These are phyloP conservation scores for Rhagoletis pomonella DNA, from an alignment of 1,140 invertebrate genomes.

Conservation along the genomic window DNA sequence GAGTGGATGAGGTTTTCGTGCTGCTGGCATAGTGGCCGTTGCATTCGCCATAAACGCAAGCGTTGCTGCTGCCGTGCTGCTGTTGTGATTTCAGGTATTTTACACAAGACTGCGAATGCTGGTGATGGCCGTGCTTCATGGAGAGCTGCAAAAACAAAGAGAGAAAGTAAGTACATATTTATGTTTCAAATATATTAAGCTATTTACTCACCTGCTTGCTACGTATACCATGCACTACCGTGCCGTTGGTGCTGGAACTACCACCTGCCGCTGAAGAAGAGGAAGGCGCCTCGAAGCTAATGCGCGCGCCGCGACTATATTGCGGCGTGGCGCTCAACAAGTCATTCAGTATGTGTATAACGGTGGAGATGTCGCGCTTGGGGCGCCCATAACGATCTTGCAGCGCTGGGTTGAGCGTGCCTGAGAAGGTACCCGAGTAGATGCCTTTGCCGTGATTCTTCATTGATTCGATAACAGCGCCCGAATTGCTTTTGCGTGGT, in stretches of 20 bases:
- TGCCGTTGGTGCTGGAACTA: constrained; percentile 30
- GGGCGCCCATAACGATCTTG: constrained; percentile 93
- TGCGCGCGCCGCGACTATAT: constrained; percentile 74
- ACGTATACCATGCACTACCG: constrained; percentile 44
- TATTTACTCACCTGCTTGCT: constrained; percentile 57
- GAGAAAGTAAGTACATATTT: not conserved
- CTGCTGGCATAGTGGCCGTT: constrained; percentile 62
- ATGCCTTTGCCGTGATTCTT: constrained; percentile 94
- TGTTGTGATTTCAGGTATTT: constrained; percentile 57
- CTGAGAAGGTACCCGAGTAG: constrained; percentile 88
- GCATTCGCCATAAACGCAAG: constrained; percentile 68
- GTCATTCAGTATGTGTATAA: constrained; percentile 96
- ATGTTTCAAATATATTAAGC: not conserved
- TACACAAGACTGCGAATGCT: constrained; percentile 54
- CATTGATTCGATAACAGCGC: constrained; percentile 94
- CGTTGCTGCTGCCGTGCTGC: constrained; percentile 40
- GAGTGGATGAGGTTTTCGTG: not conserved
- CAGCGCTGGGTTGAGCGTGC: constrained; percentile 93
- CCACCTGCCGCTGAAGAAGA: constrained; percentile 52
- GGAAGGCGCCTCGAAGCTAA: constrained; percentile 74
- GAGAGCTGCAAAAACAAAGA: constrained; percentile 51
- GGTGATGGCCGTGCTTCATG: constrained; percentile 52
- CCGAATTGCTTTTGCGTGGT: constrained; percentile 78
- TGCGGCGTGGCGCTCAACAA: constrained; percentile 89
- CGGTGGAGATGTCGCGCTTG: constrained; percentile 93